phyloP scores from a whole-genome alignment of 1,140 invertebrate genomes.

The Eupristina koningsbergeri region DNA sequence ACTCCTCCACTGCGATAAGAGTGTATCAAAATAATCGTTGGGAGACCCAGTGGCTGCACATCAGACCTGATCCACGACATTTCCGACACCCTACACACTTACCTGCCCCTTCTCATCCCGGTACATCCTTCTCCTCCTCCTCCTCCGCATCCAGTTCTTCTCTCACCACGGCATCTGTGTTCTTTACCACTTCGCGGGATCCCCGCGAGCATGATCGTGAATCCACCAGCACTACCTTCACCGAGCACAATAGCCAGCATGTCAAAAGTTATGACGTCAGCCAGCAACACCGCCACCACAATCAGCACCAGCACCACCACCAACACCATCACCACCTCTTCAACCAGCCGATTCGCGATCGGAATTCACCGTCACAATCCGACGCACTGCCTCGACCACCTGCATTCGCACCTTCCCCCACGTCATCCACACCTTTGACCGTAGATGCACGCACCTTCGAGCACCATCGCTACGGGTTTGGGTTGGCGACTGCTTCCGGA shows the following conservation, averaged over 20 bases:
- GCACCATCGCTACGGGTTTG: constrained; percentile 54
- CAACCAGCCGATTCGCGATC: constrained; percentile 62
- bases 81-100: constrained; percentile 46
- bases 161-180: constrained; percentile 59
- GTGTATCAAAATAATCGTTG: constrained; percentile 44
- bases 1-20: constrained; percentile 46
- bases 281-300: constrained; percentile 61
- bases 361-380: constrained; percentile 53
- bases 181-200: constrained; percentile 52
- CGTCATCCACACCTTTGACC: constrained; percentile 57
- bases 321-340: no score
- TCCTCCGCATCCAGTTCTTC: constrained; percentile 52
- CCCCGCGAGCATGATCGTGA: constrained; percentile 67
- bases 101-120: constrained; percentile 54
- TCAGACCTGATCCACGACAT: constrained; percentile 53
- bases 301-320: constrained; percentile 64
- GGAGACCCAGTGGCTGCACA: constrained; percentile 47
- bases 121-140: constrained; percentile 37
- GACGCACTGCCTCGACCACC: constrained; percentile 54
- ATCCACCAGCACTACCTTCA: constrained; percentile 62
- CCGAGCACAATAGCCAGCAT: constrained; percentile 64
- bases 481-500: constrained; percentile 54
- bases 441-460: constrained; percentile 50
- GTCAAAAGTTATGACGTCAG: constrained; percentile 64
- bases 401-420: constrained; percentile 58